Conservation (phyloP, 2,888 invertebrate genomes). For the Leptura quadrifasciata region DNA sequence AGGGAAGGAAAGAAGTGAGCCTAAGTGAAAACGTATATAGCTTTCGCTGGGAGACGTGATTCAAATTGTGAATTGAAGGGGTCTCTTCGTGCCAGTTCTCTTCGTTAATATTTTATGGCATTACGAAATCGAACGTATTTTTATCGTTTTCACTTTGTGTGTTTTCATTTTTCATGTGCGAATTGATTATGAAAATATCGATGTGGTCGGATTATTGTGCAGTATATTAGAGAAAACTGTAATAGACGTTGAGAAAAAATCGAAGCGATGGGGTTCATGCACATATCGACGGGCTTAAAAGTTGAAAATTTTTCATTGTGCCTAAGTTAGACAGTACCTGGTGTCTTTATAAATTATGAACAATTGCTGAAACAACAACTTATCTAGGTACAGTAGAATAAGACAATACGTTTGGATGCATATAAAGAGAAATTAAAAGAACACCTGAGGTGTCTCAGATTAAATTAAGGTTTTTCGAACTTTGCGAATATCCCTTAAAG, state of each 20-base stretch:
- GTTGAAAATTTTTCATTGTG: no score
- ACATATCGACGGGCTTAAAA: no score
- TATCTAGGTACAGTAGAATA: no score
- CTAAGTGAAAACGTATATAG: conserved; percentile 54
- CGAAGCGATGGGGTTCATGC: no score
- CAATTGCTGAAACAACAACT: no score
- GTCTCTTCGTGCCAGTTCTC: not conserved
- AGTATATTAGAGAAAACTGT: not conserved
- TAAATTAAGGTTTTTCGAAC: no score
- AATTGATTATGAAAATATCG: conserved; percentile 15
- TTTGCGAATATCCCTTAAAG: no score
- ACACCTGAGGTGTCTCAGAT: no score
- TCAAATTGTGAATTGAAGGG: conserved; percentile 46
- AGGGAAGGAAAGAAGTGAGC: conserved; percentile 41
- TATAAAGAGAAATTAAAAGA: no score
- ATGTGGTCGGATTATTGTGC: not conserved
- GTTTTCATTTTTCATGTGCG: conserved; percentile 10
- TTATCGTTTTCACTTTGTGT: conserved; percentile 25
- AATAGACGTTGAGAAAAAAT: not conserved
- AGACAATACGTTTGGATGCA: no score
- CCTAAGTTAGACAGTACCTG: no score
- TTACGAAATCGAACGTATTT: conserved; percentile 33
- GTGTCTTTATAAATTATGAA: no score
- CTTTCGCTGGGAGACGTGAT: conserved; percentile 49
- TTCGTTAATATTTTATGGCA: conserved; percentile 38